phyloP scores from a whole-genome alignment of 2,113 vertebrate species.

The Melanotaenia duboulayi region DNA sequence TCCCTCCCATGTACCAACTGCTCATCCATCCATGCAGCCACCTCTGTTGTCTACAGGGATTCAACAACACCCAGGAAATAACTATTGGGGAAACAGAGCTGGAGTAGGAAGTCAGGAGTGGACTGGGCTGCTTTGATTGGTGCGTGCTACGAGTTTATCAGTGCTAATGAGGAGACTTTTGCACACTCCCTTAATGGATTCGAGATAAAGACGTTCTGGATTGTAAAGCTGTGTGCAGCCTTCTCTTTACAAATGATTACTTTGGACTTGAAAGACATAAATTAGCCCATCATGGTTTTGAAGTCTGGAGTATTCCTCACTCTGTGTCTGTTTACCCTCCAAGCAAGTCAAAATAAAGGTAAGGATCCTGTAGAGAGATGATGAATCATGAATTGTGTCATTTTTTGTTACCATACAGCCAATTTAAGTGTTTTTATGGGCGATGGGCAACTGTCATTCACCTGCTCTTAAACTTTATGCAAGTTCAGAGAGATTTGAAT shows the following conservation, averaged over 20 bases:
- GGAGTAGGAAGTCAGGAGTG: constrained; percentile 14
- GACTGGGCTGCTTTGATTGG: constrained; percentile 20
- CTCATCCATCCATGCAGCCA: constrained; percentile 52
- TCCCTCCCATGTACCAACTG: constrained; percentile 20
- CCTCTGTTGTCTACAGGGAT: constrained; percentile 36
- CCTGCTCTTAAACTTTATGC: background rate
- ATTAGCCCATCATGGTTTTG: constrained; percentile 86
- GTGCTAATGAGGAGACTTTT: constrained; percentile 37
- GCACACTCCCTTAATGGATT: constrained; percentile 40
- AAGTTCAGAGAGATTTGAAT: background rate
- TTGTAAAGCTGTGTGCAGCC: constrained; percentile 36
- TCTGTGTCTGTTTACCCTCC: constrained; percentile 87
- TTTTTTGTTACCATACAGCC: background rate
- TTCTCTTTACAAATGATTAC: constrained; percentile 68
- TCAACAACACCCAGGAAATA: constrained; percentile 46
- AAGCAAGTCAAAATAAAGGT: constrained; percentile 90
- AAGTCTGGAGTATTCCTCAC: constrained; percentile 86
- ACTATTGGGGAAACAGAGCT: constrained; percentile 34
- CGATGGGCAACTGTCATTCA: background rate
- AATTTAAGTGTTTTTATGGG: background rate
- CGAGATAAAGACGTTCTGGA: constrained; percentile 55
- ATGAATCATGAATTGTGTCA: background rate
- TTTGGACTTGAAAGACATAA: constrained; percentile 61
- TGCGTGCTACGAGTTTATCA: constrained; percentile 28
- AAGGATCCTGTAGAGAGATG: constrained; percentile 66